Evolutionary conservation across 2,797 vertebrate genomes (phyloP).

Genomic region (Pipistrellus pipistrellus): DNA sequence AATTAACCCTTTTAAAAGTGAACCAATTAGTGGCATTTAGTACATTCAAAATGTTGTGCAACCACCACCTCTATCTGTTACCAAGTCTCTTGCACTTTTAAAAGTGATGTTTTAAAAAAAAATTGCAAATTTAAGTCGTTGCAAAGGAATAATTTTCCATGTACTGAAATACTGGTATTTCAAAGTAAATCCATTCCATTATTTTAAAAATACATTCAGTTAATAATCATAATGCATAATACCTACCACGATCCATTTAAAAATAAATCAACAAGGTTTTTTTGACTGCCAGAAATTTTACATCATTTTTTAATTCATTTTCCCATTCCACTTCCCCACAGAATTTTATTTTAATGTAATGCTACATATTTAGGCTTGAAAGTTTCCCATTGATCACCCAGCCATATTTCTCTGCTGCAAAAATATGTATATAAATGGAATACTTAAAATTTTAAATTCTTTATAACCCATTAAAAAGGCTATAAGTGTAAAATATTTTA

Average conservation of each 20-base stretch:
- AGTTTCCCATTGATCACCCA: background rate
- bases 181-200: background rate
- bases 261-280: background rate
- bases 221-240: background rate
- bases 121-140: background rate
- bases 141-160: background rate
- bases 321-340: background rate
- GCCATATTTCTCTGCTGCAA: background rate
- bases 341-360: conserved; percentile 7
- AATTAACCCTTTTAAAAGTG: background rate
- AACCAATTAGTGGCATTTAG: background rate
- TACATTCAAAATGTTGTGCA: background rate
- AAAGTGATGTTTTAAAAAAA: background rate
- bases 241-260: background rate
- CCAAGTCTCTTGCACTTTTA: background rate
- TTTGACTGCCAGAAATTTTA: background rate
- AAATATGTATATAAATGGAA: background rate
- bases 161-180: background rate
- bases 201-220: background rate
- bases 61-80: background rate
- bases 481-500: background rate
- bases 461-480: background rate
- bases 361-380: background rate
- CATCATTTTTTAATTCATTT: conserved; percentile 20
- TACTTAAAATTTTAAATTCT: background rate